These are phyloP conservation scores for Drosophila parabipectinata DNA, from an alignment of 1,140 invertebrate species.

Conservation along the genomic window DNA sequence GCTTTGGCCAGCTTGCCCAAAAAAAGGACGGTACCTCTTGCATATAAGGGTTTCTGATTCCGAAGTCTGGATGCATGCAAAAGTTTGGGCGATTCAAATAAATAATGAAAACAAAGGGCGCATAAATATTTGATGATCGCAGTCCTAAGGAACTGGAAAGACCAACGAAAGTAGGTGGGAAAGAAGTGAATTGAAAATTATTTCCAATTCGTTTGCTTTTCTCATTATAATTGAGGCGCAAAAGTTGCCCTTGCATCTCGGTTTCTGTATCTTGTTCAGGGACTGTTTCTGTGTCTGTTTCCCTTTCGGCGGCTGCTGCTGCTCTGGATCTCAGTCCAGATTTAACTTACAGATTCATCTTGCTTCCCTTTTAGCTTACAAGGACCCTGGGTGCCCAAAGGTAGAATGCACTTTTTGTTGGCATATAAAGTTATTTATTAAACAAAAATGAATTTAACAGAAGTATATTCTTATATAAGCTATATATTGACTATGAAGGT, in stretches of 20 bases:
- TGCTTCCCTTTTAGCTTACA: constrained; percentile 24
- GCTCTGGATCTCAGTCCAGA: constrained; percentile 37
- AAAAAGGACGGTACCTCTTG: constrained; percentile 32
- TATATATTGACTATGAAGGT: neutral
- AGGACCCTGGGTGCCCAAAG: neutral
- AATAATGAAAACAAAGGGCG: constrained; percentile 70
- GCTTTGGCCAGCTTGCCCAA: constrained; percentile 24
- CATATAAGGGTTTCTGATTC: constrained; percentile 28
- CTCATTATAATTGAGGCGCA: constrained; percentile 82
- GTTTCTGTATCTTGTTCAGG: constrained; percentile 14
- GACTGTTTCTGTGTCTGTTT: constrained; percentile 2
- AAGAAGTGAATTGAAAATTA: constrained; percentile 84
- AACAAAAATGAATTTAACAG: neutral
- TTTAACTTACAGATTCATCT: constrained; percentile 64
- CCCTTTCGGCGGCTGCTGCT: constrained; percentile 9
- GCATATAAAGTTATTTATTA: neutral
- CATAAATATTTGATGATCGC: constrained; percentile 72
- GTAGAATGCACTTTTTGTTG: neutral
- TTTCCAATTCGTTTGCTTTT: constrained; percentile 83
- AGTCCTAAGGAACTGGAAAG: constrained; percentile 24
- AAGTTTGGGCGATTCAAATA: constrained; percentile 35
- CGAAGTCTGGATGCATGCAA: constrained; percentile 25
- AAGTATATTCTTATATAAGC: neutral
- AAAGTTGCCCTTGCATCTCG: constrained; percentile 34
- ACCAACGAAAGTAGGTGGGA: constrained; percentile 74